Evolutionary conservation across 1,140 invertebrate species (phyloP).

Genomic region (Anastatus disparis): DNA sequence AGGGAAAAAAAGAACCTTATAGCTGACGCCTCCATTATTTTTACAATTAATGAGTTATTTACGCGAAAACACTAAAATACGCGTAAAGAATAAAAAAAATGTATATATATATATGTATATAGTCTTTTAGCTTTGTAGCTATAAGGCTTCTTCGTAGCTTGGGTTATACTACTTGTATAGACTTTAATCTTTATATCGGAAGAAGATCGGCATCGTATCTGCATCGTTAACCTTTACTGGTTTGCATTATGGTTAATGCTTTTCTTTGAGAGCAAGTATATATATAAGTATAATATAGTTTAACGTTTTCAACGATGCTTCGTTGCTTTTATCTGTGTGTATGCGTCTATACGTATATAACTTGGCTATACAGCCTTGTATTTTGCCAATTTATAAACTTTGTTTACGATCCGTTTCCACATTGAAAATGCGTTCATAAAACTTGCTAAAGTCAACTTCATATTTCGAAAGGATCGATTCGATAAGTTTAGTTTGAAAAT

Average conservation of each 20-base stretch:
- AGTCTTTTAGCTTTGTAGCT: too few relatives aligned
- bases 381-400: slow-evolving; percentile 22
- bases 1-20: neutral
- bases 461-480: slow-evolving; percentile 31
- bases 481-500: neutral
- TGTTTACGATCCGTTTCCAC: slow-evolving; percentile 25
- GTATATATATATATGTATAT: neutral
- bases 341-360: too few relatives aligned
- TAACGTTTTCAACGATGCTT: too few relatives aligned
- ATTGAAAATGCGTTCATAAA: slow-evolving; percentile 35
- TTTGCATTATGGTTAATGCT: slow-evolving; percentile 27
- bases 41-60: slow-evolving; percentile 29
- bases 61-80: neutral
- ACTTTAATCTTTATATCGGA: slow-evolving; percentile 31
- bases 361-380: neutral
- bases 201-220: slow-evolving; percentile 36
- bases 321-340: too few relatives aligned
- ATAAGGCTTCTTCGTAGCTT: too few relatives aligned
- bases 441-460: slow-evolving; percentile 35
- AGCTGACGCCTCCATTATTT: slow-evolving; percentile 5
- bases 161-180: too few relatives aligned
- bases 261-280: slow-evolving; percentile 34
- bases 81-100: too few relatives aligned
- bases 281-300: too few relatives aligned
- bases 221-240: slow-evolving; percentile 35